Base-by-base conservation (phyloP, 2,113 vertebrate species). In the Gallinago jamesoni region DNA sequence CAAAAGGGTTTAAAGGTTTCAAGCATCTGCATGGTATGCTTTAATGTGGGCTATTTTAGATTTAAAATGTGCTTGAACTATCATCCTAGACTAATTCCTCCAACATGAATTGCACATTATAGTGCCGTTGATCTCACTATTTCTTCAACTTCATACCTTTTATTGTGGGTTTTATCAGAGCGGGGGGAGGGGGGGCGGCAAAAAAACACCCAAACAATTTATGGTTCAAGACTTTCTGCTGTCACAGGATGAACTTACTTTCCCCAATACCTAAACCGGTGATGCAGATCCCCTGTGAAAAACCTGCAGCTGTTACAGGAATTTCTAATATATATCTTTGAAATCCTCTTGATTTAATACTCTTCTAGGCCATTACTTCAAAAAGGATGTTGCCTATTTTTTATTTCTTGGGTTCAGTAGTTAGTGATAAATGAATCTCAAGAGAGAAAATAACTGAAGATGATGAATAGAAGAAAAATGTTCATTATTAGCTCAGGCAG, bases 341-440 rank as follows among this genome's bases (percentile, higher is more conserved):
- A 97, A 77, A 64, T 95, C 59, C 45, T 90, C 87, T 93, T 97
- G 87, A 97, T 97, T 97, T 97, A 97, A 96, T 87, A 80, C 68
- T 93, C 89, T 94, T 92, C 85, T 86, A 86, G 96, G 90, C 82
- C 91, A 94, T 97, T 97, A 93, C 94, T 96, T 97, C 74, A 93
- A 96, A 98, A 95, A 88, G 73, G 95, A 96, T 95, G 84, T 96
- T 97, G 91, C 88, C 97, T 90, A 45, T 95, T 94, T 96, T 97
- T 97, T 96, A 90, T 96, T 82, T 96, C 92, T 94, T 72, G 92
- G 93, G 77, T 93, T 97, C 97, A 96, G 96, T 97, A 88, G 91
- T 85, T 95, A 88, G 60, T 93, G 95, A 97, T 98, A 97, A 96
- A 97, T 96, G 96, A 70, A 83, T 97, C 97, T 97, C 92, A 56